A percentile compares a stretch with the other conserved stretches of the same genome.
These are phyloP conservation scores for Cygnus buccinator DNA, from an alignment of 2,113 vertebrate species.

Conservation along the genomic window DNA sequence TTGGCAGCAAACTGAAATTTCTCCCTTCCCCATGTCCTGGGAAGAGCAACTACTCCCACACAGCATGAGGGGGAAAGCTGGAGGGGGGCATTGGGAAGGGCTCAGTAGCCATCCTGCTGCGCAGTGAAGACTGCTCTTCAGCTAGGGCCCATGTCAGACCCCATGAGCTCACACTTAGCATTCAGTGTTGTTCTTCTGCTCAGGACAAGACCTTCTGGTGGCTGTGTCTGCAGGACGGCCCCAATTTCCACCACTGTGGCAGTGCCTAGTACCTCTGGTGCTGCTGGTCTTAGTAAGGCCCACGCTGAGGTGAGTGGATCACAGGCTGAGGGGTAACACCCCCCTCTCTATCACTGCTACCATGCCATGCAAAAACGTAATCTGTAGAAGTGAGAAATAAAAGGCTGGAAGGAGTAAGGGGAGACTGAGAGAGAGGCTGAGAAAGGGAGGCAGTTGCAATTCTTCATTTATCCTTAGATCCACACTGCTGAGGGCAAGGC, in stretches of 20 bases:
- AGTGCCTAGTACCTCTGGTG: not conserved
- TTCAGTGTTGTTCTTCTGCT: not conserved
- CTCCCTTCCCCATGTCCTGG: not conserved
- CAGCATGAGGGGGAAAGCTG: not conserved
- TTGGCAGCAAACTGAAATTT: not conserved
- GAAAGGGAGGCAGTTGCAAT: not conserved
- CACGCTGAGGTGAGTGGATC: not conserved
- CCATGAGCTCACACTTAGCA: rapidly evolving
- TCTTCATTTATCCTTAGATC: not conserved
- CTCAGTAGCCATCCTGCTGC: not conserved
- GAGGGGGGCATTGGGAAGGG: not conserved
- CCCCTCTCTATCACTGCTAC: not conserved
- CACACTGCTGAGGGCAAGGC: not conserved
- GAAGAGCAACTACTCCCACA: not conserved
- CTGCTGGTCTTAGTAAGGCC: not conserved
- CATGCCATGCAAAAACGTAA: not conserved
- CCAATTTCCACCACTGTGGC: not conserved
- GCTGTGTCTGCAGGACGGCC: not conserved
- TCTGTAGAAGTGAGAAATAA: not conserved
- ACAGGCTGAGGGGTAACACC: not conserved
- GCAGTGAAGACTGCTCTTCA: not conserved
- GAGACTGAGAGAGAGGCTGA: not conserved
- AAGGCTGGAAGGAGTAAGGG: not conserved
- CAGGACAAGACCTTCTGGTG: not conserved
- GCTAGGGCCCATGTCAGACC: not conserved